phyloP scores from a whole-genome alignment of 2,113 vertebrate species.

The Malurus cyaneus region DNA sequence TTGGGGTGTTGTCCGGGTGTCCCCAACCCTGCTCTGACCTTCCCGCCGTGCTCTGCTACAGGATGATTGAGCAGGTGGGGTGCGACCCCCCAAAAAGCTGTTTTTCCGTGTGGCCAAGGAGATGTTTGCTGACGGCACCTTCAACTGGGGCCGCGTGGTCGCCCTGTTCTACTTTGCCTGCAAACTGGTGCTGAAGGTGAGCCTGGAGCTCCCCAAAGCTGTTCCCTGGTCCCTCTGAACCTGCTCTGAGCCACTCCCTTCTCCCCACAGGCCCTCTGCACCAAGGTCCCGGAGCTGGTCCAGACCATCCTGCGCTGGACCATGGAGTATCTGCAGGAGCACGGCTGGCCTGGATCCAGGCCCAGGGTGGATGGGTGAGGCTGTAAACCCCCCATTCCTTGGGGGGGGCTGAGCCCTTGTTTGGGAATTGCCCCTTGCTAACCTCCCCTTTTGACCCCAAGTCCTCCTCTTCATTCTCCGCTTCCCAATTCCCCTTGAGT shows the following conservation, averaged over 20 bases:
- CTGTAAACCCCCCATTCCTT: not conserved
- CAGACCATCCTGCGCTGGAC: not conserved
- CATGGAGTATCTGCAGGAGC: not conserved
- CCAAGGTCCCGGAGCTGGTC: not conserved
- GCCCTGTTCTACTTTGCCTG: not conserved
- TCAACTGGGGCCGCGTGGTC: not conserved
- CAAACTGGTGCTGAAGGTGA: not conserved
- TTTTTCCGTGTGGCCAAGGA: not conserved
- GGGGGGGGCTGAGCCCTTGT: rapidly evolving
- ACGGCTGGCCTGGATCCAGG: not conserved
- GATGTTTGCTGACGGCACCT: not conserved
- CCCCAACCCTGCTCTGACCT: rapidly evolving
- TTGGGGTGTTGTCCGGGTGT: rapidly evolving
- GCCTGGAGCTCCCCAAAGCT: not conserved
- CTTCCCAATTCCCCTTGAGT: too few species aligned
- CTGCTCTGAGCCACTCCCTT: not conserved
- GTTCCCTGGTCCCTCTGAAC: rapidly evolving
- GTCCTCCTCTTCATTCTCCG: rapidly evolving
- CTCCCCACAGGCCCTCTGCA: not conserved
- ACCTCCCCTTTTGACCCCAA: too few species aligned
- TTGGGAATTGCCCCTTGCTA: too few species aligned
- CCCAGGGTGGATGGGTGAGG: not conserved
- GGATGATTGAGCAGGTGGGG: not conserved
- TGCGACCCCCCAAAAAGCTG: not conserved
- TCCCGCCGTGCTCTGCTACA: rapidly evolving